Base-by-base conservation (phyloP, 2,797 vertebrate genomes). In the Enoplosus armatus region DNA sequence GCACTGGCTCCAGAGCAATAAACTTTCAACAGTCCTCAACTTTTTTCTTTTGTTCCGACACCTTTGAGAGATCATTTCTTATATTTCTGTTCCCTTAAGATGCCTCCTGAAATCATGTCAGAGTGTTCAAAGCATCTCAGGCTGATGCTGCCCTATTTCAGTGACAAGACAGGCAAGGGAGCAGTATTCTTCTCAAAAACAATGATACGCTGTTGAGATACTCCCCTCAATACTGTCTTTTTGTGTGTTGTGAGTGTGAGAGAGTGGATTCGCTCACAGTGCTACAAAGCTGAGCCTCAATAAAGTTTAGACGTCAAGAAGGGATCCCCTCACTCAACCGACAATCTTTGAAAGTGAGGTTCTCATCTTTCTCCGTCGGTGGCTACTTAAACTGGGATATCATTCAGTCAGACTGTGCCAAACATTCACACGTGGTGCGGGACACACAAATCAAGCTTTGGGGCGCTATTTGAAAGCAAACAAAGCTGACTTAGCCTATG, bases 111-210 rank as follows among this genome's bases (percentile, higher is more conserved):
- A 93, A 92, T 92, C 85, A 79, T 93, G 93, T 93, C 91, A 90
- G 85, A 58, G 63, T 78, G 79, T 94, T 94, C 92, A 94, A 95
- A 94, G 92, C 78, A 80, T 64, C 83, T 88, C 87, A 68, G 85
- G 80, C 88, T 89, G 90, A 86, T 20, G 87, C 75, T 90, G 92
- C 85, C 90, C 92, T 91, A 93, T 87, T 94, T 95, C 89, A 93
- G 85, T 88, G 90, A 94, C 91, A 91, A 90, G 88, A 81, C 87
- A 69, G 84, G 83, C 85, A 39, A 80, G 87, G 87, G 90, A 91
- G 79, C 78, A 62, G 58, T 50, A 67, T 79, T 75, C 83, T 37
- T 27, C 72, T 86, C 72, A 61, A 80, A 85, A 88, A 87, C 86
- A 85, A 87, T 55, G 73, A 85, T 79, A 66, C 69, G 41, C 77